These are phyloP conservation scores for Cotesia glomerata DNA, from an alignment of 1,140 invertebrate species.

Conservation along the genomic window DNA sequence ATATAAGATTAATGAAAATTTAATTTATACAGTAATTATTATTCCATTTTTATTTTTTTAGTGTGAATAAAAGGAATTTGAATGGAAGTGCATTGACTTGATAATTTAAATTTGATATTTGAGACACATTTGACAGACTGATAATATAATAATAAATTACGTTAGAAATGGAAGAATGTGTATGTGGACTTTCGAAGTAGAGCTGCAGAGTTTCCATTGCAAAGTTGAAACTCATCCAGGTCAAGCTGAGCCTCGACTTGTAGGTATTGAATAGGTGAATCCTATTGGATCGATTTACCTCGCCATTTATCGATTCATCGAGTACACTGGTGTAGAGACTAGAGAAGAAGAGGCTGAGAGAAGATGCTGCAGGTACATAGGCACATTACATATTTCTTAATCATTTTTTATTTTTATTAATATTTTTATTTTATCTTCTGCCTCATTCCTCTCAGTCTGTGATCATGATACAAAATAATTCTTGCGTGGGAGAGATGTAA, in stretches of 20 bases:
- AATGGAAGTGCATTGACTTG: background rate
- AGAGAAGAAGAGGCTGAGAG: too few species aligned
- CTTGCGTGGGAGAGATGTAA: conserved; percentile 24
- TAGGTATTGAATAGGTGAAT: background rate
- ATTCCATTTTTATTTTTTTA: background rate
- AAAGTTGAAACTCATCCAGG: conserved; percentile 17
- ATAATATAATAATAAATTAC: background rate
- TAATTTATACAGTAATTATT: background rate
- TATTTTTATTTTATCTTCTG: background rate
- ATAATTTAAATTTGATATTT: background rate
- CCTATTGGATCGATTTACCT: background rate
- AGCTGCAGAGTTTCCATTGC: conserved; percentile 1
- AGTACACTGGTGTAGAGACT: background rate
- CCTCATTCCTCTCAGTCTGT: background rate
- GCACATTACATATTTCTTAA: too few species aligned
- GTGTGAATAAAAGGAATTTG: background rate
- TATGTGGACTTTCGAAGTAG: conserved; percentile 1
- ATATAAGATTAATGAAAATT: background rate
- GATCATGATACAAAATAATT: background rate
- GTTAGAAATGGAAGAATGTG: background rate
- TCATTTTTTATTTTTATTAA: too few species aligned
- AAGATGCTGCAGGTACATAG: too few species aligned
- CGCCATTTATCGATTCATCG: background rate
- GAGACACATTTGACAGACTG: background rate
- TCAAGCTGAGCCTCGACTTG: background rate